phyloP scores from a whole-genome alignment of 1,140 invertebrate genomes.

The Campoletis sonorensis region DNA sequence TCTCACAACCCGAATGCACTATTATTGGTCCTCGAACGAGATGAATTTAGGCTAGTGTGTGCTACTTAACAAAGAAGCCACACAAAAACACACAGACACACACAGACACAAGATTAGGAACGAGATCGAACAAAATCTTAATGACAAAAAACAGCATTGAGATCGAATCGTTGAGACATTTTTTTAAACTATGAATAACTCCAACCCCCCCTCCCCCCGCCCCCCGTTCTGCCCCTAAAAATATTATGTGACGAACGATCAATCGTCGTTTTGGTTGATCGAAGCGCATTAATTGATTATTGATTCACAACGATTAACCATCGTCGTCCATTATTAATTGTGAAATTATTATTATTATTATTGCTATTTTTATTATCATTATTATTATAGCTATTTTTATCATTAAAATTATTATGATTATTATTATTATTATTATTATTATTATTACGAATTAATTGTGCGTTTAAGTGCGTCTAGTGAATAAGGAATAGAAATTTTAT shows the following conservation, averaged over 20 bases:
- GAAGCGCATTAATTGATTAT: not conserved
- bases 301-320: not conserved
- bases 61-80: conserved; percentile 8
- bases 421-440: conserved; percentile 52
- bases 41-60: not conserved
- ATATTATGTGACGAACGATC: too few species aligned
- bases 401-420: conserved; percentile 25
- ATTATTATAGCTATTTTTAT: too few species aligned
- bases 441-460: conserved; percentile 51
- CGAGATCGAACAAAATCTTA: not conserved
- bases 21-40: conserved; percentile 21
- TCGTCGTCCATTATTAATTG: conserved; percentile 23
- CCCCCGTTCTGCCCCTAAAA: too few species aligned
- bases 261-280: not conserved
- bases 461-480: conserved; percentile 60
- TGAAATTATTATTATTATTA: conserved; percentile 43
- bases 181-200: not conserved
- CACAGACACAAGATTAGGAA: not conserved
- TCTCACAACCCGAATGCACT: not conserved
- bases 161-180: not conserved
- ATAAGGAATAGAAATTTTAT: conserved; percentile 61
- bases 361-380: not conserved
- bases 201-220: too few species aligned
- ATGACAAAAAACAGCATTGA: not conserved
- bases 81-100: conserved; percentile 21